Evolutionary conservation across 2,888 invertebrate genomes (phyloP), one percentile per base, ranked within the genome.

Genomic region (Conus canariensis): DNA sequence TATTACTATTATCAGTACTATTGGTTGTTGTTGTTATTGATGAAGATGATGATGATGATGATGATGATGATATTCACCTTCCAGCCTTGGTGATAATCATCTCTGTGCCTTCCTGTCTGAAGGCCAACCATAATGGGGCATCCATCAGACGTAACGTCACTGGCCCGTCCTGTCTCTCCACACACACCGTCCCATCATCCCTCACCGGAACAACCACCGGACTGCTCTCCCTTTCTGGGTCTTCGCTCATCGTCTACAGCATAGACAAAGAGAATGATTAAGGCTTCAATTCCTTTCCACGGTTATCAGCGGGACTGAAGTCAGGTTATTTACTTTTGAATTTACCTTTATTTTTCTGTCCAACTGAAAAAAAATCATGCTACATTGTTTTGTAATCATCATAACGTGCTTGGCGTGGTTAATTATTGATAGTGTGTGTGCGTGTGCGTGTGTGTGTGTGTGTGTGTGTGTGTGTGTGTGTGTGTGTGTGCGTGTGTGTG

Each of bases 31-130:
- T 64, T 16, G 64, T 64, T 64, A 64, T 64, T 70, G 70, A 70
- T 70, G 70, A 70, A 0, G 70, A 70, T 14, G 70, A 16, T 22
- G 70, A 70, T 70, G 70, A 70, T 22, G 19, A 8, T 70, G 70
- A 70, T 22, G 70, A 70, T 70, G 70, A 70, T 22, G 64, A 64
- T 80, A 30, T 12, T 8, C 59, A 94, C 94, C 94, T 93, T 80
- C 93, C 94, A 22, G 92, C 92, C 90, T 93, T 90, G 88, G 93
- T 94, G 58, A 94, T 94, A 25, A 94, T 94, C 94, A 94, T 94
- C 88, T 94, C 94, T 5, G 93, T 94, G 16, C 92, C 93, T 22
- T 91, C 89, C 56, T 90, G 89, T 10, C 91, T 87, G 67, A 94
- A 94, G 8, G 92, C 90, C 19, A 90, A 83, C 94, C 94, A 94